A percentile compares a stretch with the other conserved stretches of the same genome.
Evolutionary conservation across 2,797 vertebrate species (phyloP).

Genomic region (Pseudomugil tenellus): DNA sequence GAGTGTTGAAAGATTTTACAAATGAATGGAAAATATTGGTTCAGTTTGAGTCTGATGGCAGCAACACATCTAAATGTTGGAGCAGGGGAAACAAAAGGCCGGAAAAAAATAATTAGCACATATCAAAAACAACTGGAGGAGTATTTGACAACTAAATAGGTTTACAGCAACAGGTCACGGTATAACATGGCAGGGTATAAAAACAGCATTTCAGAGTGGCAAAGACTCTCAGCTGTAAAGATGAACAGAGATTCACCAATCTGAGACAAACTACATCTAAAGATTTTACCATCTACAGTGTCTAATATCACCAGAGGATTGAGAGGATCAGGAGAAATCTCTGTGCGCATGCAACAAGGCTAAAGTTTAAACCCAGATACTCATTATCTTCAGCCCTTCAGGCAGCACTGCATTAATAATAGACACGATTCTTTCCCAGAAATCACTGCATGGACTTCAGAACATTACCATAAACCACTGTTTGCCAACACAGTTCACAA

Average conservation of each 20-base stretch:
- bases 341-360: neutral
- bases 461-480: too few species aligned
- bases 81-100: too few species aligned
- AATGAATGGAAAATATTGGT: too few species aligned
- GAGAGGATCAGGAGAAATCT: neutral
- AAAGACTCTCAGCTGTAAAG: too few species aligned
- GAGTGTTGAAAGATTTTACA: too few species aligned
- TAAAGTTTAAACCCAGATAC: neutral
- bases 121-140: neutral
- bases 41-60: too few species aligned
- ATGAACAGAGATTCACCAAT: neutral
- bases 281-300: too few species aligned
- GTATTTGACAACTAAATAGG: too few species aligned
- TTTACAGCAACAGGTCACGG: too few species aligned
- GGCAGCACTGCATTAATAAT: neutral
- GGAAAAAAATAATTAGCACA: neutral
- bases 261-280: neutral
- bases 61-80: too few species aligned
- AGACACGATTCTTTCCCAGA: neutral
- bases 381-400: neutral
- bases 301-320: neutral
- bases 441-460: too few species aligned
- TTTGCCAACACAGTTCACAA: neutral
- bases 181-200: neutral
- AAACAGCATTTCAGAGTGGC: neutral